Base-by-base conservation (phyloP, 2,888 invertebrate genomes). In the Zygaena filipendulae region DNA sequence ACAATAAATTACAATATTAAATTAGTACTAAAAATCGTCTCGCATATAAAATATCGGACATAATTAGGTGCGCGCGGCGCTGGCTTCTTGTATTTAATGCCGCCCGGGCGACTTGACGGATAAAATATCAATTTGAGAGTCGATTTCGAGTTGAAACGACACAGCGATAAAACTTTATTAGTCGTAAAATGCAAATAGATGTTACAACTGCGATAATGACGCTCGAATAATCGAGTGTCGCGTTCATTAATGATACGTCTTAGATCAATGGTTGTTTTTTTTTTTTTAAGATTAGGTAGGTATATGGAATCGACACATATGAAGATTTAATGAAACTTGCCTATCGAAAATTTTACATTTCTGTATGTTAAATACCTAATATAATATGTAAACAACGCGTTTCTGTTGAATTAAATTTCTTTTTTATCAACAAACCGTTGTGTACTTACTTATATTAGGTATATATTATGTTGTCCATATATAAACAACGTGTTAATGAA, bases 101-200 rank as follows among this genome's bases (percentile, higher is more conserved):
- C 16, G 16, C 16, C 4, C 34, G 23, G n/a, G 13, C 36, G 44
- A 40, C 45, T 41, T 38, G 33, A 48, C 52, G 55, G 54, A 62
- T 62, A 59, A 62, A 62, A 54, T 63, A 60, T 62, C 53, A 57
- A 66, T 68, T 63, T 54, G 50, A 57, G 46, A 52, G 54, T 52
- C 56, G 51, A 52, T 57, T 52, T 52, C 43, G 52, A 51, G 52
- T 58, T 48, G 50, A 44, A 45, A 45, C 48, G 59, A 63, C 59
- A 59, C 45, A 52, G 47, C 60, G 59, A 56, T 70, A 54, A 68
- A 67, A 56, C 41, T 66, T 63, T 60, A 68, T 57, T 44, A 49
- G 45, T 52, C 55, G 59, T 67, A 58, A 60, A 68, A 66, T 66
- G 61, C 57, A 60, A 68, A 68, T 64, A 60, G 50, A 52, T 41